Conservation (phyloP, 1,140 invertebrate genomes). For the roundworm (Caenorhabditis elegans) region WBcel235 BX284602.5:12974001-12974500, state of each 20-base stretch:
- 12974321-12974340: constrained; percentile 63
- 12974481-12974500: constrained; percentile 61
- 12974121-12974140: constrained; percentile 55
- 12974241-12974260: constrained; percentile 64
- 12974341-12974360: constrained; percentile 62
- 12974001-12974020: constrained; percentile 54
- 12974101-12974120: neutral
- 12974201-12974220: constrained; percentile 59
- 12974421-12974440: constrained; percentile 59
- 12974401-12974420: constrained; percentile 56
- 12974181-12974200: constrained; percentile 58
- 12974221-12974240: constrained; percentile 56
- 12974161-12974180: constrained; percentile 44
- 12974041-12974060: constrained; percentile 39
- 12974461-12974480: constrained; percentile 63
- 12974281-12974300: constrained; percentile 60
- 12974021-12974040: constrained; percentile 59
- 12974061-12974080: neutral
- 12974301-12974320: constrained; percentile 65
- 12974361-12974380: constrained; percentile 55
- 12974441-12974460: constrained; percentile 64
- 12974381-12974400: constrained; percentile 62
- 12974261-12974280: constrained; percentile 64
- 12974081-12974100: constrained; percentile 17
- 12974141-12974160: constrained; percentile 55